Evolutionary conservation across 2,888 invertebrate genomes (phyloP), one percentile per base, ranked within the genome.

Genomic region (Tridacna gigas): DNA sequence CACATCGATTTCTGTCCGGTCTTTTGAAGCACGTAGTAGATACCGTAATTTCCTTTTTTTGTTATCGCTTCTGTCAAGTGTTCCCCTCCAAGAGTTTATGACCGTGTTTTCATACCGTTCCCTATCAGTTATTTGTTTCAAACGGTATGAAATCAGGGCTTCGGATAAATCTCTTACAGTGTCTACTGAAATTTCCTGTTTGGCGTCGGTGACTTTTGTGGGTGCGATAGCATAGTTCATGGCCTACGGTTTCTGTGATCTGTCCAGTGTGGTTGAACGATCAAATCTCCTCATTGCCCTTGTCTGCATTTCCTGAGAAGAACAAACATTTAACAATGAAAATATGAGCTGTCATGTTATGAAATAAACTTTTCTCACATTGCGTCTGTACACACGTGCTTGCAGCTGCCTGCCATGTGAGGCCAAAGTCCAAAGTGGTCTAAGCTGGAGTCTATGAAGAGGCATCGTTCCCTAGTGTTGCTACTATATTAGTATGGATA

Each of bases 101-200:
- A 71, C 51, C 11, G 51, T 71, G 51, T 71, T 71, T n/a, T 71
- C 71, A 56, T 85, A 85, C 25, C 71, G 82, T 12, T 82, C 82
- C 45, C 74, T 47, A 5, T 75, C 51, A 0, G 71, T 76, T 2
- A 71, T 77, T 26, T 63, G 45, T 13, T 65, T 65, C 22, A 51
- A 45, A 13, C 66, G 74, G 47, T 86, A 86, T 5, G 74, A 77
- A 15, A 86, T 45, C 9, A 84, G 75, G 26, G 83, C 86, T 11
- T 81, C 80, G 0, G 86, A 83, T n/a, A 86, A 60, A 48, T 71
- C 74, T 37, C 67, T 76, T n/a, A 86, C 79, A 0, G 83, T 83
- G 18, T 79, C 74, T 5, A 80, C 61, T 1, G 63, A 25, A 7
- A 45, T 47, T 18, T 22, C 15, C 0, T 26, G 63, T 20, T 75